A percentile compares a stretch with the other conserved stretches of the same genome.
phyloP scores from a whole-genome alignment of 2,113 vertebrate species.

The Telmatochromis sp. region DNA sequence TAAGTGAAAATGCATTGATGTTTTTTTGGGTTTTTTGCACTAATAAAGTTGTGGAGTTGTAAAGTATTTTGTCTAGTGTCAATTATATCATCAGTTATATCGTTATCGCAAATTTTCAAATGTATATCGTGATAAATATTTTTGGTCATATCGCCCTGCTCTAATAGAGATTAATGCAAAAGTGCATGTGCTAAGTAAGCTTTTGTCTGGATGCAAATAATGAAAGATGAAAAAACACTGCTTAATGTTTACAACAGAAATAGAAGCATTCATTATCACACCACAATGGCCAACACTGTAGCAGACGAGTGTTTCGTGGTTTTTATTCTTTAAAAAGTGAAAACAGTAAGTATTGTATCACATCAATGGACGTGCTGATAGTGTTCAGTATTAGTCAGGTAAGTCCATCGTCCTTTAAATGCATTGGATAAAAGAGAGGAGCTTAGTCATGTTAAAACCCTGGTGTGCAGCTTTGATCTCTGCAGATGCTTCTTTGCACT shows the following conservation, averaged over 20 bases:
- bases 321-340: not conserved
- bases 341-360: not conserved
- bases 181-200: not conserved
- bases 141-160: too few species aligned
- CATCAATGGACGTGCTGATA: not conserved
- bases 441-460: not conserved
- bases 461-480: not conserved
- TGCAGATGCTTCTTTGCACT: not conserved
- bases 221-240: not conserved
- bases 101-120: too few species aligned
- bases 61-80: too few species aligned
- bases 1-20: accelerated
- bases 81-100: too few species aligned
- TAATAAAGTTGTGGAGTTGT: too few species aligned
- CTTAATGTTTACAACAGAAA: not conserved
- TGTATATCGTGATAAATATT: too few species aligned
- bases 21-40: accelerated
- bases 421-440: not conserved
- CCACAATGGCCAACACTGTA: not conserved
- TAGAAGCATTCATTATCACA: not conserved
- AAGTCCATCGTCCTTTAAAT: not conserved
- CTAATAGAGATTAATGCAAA: not conserved
- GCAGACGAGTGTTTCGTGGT: not conserved
- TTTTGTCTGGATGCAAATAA: not conserved
- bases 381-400: not conserved